Base-by-base conservation (phyloP, 35 echinoderm and acorn worm species). In the Hemicentrotus pulcherrimus region DNA sequence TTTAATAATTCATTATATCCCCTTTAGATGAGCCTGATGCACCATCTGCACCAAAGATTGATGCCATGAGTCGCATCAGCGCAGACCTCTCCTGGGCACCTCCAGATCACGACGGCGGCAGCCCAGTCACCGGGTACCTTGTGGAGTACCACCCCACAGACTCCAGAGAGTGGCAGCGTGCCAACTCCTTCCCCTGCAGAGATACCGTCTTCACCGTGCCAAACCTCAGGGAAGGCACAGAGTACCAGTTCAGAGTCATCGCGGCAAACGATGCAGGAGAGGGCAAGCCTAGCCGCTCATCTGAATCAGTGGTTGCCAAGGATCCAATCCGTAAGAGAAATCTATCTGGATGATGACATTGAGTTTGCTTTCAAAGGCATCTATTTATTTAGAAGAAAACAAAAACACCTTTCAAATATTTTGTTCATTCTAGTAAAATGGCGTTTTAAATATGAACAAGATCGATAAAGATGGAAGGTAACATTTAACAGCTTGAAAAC, bases 11-110 rank as follows among this genome's bases (percentile, higher is more conserved):
- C 19, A 86, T 86, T 31, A 41, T 86, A 12, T 31, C 9, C 5
- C 86, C 6, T 89, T 7, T 70, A 99, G 98, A 99, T 95, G 98
- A 99, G 48, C 98, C 98, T n/a, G 98, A 98, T 94, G 71, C 98
- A 31, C 96, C 98, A 7, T 46, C 87, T 87, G 86, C 78, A 8
- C 98, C 98, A 5, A 95, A 94, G 19, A 94, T 99, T 2, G 97
- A 98, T 60, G 98, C 86, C 55, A 92, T 98, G 35, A 94, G 96
- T 46, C 96, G 96, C 60, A 97, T 87, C 46, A 95, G 95, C 6
- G 97, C 97, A 0, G 94, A 85, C 24, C 48, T 99, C 30, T 59
- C 95, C 18, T 99, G 98, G 98, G 86, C 86, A 18, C 91, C 98
- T 16, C 98, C 98, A 18, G 95, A 55, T 2, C 94, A 95, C 35